phyloP scores from a whole-genome alignment of 2,797 vertebrate species.

The Taenioides sp. region DNA sequence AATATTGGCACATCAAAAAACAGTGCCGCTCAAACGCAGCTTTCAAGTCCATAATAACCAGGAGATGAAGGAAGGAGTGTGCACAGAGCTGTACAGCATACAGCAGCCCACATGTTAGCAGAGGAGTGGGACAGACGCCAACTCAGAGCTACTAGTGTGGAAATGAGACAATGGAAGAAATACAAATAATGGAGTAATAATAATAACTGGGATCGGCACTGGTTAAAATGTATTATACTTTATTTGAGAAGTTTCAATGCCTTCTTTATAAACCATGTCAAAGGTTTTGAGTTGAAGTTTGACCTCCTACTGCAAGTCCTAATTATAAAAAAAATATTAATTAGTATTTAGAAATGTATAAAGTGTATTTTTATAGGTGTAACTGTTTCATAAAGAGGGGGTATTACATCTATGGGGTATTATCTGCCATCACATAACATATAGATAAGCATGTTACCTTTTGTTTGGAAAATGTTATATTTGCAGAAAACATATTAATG shows the following conservation, averaged over 20 bases:
- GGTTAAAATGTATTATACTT: neutral
- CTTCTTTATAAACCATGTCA: neutral
- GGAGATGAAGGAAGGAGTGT: conserved; percentile 48
- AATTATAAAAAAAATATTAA: too few relatives aligned
- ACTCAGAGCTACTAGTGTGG: neutral
- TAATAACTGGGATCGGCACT: neutral
- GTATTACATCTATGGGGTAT: too few relatives aligned
- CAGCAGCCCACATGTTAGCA: conserved; percentile 20
- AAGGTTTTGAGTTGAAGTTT: too few relatives aligned
- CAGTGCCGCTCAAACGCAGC: conserved; percentile 48
- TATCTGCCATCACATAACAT: too few relatives aligned
- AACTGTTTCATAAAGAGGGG: too few relatives aligned
- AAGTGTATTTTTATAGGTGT: too few relatives aligned
- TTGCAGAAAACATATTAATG: too few relatives aligned
- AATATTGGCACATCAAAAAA: conserved; percentile 58
- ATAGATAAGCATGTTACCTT: too few relatives aligned
- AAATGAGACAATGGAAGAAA: neutral
- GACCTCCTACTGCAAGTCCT: too few relatives aligned
- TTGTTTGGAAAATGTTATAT: too few relatives aligned
- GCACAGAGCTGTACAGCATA: conserved; percentile 22
- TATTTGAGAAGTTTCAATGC: neutral
- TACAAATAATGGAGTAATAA: neutral
- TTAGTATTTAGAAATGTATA: too few relatives aligned
- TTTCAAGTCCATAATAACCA: conserved; percentile 57
- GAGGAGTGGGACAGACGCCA: neutral